phyloP scores from a whole-genome alignment of 2,797 vertebrate genomes.

The Falco biarmicus region DNA sequence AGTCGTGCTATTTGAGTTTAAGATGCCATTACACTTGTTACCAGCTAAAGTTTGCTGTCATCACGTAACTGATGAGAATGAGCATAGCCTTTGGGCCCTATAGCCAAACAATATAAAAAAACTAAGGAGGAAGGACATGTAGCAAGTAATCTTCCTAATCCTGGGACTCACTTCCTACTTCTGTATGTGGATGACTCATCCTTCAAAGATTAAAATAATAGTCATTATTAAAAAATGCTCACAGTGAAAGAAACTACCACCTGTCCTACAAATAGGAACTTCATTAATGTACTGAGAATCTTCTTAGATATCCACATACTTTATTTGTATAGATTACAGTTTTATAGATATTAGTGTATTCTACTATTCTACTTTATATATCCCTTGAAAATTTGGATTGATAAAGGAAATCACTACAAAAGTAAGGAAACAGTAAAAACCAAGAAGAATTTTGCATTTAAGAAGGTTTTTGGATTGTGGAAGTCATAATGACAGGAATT shows the following conservation, averaged over 20 bases:
- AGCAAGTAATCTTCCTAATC: neutral
- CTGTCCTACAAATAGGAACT: neutral
- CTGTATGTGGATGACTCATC: neutral
- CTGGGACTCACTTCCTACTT: constrained; percentile 36
- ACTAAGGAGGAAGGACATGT: constrained; percentile 9
- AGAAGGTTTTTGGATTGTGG: neutral
- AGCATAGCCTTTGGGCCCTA: neutral
- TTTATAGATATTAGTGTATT: neutral
- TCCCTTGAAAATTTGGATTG: neutral
- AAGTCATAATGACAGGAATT: neutral
- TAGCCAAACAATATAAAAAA: neutral
- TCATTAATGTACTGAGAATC: neutral
- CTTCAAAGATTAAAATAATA: constrained; percentile 33
- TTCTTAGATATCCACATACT: neutral
- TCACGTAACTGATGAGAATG: neutral
- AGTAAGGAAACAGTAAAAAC: neutral
- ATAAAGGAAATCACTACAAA: neutral
- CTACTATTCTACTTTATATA: neutral
- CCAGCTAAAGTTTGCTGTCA: constrained; percentile 2
- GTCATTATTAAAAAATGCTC: constrained; percentile 24
- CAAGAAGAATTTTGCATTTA: neutral
- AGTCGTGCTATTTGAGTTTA: neutral
- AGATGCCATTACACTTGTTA: neutral
- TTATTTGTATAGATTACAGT: neutral
- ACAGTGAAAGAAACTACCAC: neutral